Evolutionary conservation across 2,797 vertebrate genomes (phyloP).

Genomic region (Pelobates cultripes): DNA sequence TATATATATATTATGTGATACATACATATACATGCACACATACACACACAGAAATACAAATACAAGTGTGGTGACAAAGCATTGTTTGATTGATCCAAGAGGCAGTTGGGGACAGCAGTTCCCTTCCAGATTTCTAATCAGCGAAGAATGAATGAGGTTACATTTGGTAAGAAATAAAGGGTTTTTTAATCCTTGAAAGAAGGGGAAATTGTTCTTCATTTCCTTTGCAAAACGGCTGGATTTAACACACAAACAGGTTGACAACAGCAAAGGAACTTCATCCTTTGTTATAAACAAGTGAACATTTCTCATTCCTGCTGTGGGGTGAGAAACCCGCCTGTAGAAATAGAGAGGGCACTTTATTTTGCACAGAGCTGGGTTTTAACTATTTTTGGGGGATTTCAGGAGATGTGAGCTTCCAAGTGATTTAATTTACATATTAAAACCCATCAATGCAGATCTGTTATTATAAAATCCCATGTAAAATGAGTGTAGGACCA

Average conservation of each 20-base stretch:
- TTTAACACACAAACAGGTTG: conserved; percentile 11
- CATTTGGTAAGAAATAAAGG: conserved; percentile 24
- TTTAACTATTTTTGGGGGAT: neutral
- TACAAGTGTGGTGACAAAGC: neutral
- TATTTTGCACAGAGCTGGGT: neutral
- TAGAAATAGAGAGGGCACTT: neutral
- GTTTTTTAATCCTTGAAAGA: conserved; percentile 24
- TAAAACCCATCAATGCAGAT: no score
- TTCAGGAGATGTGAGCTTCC: no score
- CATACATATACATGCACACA: neutral
- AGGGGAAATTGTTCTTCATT: conserved; percentile 32
- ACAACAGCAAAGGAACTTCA: conserved; percentile 31
- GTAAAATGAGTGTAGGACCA: no score
- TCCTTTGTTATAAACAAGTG: conserved; percentile 36
- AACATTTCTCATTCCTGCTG: conserved; percentile 6
- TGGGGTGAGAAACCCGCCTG: neutral
- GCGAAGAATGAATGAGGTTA: conserved; percentile 22
- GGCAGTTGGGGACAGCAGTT: neutral
- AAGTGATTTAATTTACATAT: no score
- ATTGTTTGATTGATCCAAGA: conserved; percentile 29
- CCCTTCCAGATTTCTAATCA: conserved; percentile 3
- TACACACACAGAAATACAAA: neutral
- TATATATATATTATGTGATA: neutral
- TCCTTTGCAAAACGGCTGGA: conserved; percentile 11
- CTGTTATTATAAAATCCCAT: no score